Base-by-base conservation (phyloP, 1,140 invertebrate species). In the Eulimnadia texana region DNA sequence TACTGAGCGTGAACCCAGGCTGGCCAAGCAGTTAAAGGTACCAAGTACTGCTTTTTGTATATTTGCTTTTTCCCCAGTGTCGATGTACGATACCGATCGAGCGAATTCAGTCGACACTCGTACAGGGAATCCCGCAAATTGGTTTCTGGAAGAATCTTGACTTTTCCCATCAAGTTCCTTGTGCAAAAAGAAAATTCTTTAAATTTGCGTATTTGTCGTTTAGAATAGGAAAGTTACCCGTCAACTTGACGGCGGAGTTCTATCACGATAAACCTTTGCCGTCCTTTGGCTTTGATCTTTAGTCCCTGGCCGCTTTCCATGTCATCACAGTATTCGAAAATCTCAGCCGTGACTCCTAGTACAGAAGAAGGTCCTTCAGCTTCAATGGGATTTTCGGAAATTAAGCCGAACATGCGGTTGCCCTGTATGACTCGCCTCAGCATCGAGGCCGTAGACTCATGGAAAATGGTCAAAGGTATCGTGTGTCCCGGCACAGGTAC, bases 401-500 rank as follows among this genome's bases (percentile, higher is more conserved):
- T 74, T 47, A 82, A 73, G 13, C 82, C 83, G 70, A 85, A 82
- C 20, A 81, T 82, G 29, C 76, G 72, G 66, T 84, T 76, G 24
- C 73, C 74, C 22, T 75, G 70, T 23, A 83, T 76, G 58, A 77
- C 76, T n/a, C 70, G 70, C 62, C 72, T 72, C 33, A 81, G 68
- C 79, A 82, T 80, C 33, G 77, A 72, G 29, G 80, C 76, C 47
- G 72, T 73, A 25, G 72, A 70, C 25, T 72, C 68, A 49, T 79
- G 75, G 64, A 77, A 80, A n/a, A 84, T 73, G 63, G 82, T 80
- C 22, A 88, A 75, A 1, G 85, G 85, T 25, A 88, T 70, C 23
- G 80, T 84, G 70, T 87, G 84, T 6, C 84, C 84, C 24, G 85
- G 85, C 61, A 86, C 79, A 33, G 84, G 68, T 11, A 86, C 74